Percentiles rank a stretch among this genome's conserved stretches.
phyloP scores from a whole-genome alignment of 2,113 vertebrate genomes.

The Neodon shergylaensis region DNA sequence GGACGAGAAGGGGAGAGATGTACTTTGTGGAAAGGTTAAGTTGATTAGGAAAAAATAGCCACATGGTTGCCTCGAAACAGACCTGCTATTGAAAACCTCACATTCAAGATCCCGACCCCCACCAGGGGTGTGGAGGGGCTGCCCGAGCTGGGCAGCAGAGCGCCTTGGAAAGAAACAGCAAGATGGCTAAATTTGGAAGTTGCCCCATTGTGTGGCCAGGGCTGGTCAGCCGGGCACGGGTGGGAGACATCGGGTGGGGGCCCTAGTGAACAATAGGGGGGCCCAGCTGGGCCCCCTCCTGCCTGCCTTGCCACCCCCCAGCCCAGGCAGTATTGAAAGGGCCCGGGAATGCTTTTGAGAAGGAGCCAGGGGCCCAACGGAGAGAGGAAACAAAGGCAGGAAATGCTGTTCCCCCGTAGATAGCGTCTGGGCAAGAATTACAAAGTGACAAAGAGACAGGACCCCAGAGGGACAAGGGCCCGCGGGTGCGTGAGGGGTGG shows the following conservation, averaged over 20 bases:
- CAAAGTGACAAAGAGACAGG: conserved; percentile 90
- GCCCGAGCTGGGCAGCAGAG: background rate
- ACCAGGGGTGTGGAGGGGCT: conserved; percentile 61
- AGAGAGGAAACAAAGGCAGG: conserved; percentile 91
- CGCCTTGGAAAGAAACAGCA: conserved; percentile 81
- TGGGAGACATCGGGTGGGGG: conserved; percentile 82
- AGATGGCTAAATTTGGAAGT: conserved; percentile 87
- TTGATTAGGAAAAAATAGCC: conserved; percentile 75
- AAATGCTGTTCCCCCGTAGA: conserved; percentile 91
- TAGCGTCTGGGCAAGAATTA: conserved; percentile 90
- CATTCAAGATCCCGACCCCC: conserved; percentile 56
- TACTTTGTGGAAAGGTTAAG: conserved; percentile 74
- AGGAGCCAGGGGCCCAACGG: conserved; percentile 87
- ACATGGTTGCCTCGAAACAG: conserved; percentile 78
- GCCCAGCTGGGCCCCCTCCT: conserved; percentile 86
- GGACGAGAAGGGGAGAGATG: conserved; percentile 71
- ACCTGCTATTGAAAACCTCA: conserved; percentile 74
- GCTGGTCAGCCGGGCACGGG: conserved; percentile 77
- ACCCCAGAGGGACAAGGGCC: conserved; percentile 86
- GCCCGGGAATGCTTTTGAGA: conserved; percentile 91
- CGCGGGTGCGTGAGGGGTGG: conserved; percentile 56
- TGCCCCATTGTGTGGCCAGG: conserved; percentile 86
- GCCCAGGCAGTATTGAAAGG: conserved; percentile 87
- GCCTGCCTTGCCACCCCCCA: conserved; percentile 75
- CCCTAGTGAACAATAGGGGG: conserved; percentile 86